These are phyloP conservation scores for Hyphantria cunea DNA, from an alignment of 1,140 invertebrate genomes.

Conservation along the genomic window DNA sequence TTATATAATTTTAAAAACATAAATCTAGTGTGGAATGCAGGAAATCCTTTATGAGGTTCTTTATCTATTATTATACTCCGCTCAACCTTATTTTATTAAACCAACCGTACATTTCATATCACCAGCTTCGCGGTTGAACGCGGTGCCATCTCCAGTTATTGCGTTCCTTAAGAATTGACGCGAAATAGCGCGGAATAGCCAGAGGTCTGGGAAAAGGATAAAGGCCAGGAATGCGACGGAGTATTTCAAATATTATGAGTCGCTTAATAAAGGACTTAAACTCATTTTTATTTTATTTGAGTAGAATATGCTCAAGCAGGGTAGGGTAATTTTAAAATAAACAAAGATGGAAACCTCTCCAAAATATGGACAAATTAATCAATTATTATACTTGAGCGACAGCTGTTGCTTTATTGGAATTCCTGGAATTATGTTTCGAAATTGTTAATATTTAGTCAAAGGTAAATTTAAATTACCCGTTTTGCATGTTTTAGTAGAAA, in stretches of 20 bases:
- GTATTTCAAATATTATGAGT: constrained; percentile 3
- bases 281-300: no score
- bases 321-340: no score
- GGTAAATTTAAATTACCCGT: no score
- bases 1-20: background rate
- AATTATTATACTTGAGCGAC: no score
- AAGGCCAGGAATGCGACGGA: background rate
- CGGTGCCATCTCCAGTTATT: constrained; percentile 2
- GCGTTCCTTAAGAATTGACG: constrained; percentile 3
- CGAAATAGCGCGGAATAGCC: background rate
- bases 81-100: constrained; percentile 5
- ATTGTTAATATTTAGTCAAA: no score
- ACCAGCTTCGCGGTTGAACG: background rate
- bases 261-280: background rate
- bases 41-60: no score
- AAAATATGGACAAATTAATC: no score
- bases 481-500: no score
- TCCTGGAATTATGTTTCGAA: no score
- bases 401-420: no score
- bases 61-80: background rate
- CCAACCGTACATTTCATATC: constrained; percentile 1
- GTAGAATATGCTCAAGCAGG: no score
- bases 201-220: background rate
- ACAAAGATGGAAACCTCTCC: no score
- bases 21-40: background rate